These are phyloP conservation scores for Neomorphus geoffroyi DNA, from an alignment of 2,797 vertebrate genomes.

Conservation along the genomic window DNA sequence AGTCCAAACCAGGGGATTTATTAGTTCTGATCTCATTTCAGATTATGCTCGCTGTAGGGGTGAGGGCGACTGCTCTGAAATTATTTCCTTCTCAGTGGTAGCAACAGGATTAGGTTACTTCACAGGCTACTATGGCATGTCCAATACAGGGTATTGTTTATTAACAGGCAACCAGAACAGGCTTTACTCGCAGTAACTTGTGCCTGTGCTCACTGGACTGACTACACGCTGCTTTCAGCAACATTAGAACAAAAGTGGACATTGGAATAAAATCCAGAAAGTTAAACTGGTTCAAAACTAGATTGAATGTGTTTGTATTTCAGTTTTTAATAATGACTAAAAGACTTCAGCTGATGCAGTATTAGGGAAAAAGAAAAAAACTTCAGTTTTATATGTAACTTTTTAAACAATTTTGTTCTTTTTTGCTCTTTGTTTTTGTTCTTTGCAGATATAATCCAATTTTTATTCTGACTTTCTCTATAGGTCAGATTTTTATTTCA, in stretches of 20 bases:
- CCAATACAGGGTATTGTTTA: background rate
- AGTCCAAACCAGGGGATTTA: background rate
- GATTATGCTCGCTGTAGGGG: background rate
- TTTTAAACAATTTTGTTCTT: background rate
- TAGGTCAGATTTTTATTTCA: background rate
- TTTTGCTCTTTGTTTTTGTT: background rate
- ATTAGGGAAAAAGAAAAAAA: background rate
- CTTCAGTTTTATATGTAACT: background rate
- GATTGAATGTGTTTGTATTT: background rate
- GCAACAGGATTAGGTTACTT: background rate
- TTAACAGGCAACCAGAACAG: background rate
- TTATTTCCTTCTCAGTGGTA: background rate
- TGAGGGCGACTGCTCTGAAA: accelerated
- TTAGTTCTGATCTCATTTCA: background rate
- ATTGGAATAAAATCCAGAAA: background rate
- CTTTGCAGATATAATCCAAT: background rate
- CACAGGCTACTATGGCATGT: background rate
- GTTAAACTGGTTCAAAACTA: background rate
- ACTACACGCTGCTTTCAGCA: background rate
- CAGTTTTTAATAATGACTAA: background rate
- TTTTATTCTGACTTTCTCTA: slow-evolving; percentile 16
- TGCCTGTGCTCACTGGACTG: background rate
- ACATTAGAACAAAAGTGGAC: background rate
- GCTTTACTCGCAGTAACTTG: background rate
- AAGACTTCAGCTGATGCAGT: background rate